These are phyloP conservation scores for Sebastes hubbsi DNA, from an alignment of 2,797 vertebrate genomes.

Conservation along the genomic window DNA sequence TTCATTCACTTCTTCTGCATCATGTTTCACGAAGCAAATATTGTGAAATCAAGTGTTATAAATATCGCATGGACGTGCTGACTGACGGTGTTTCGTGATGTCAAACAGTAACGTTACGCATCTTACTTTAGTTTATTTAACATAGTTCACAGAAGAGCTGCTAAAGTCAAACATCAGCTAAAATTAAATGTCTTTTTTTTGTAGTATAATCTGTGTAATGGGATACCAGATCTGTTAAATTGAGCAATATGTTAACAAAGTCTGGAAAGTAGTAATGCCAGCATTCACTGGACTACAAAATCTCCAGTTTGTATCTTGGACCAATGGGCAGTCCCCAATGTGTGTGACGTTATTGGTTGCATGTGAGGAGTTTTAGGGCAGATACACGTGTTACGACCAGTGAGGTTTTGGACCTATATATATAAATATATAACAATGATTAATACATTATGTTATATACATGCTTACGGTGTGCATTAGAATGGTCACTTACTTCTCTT, in stretches of 20 bases:
- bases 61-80: background rate
- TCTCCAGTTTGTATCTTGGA: too few species aligned
- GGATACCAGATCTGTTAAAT: too few species aligned
- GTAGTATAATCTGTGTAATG: too few species aligned
- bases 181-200: too few species aligned
- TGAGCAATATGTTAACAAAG: background rate
- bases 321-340: too few species aligned
- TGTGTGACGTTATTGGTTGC: too few species aligned
- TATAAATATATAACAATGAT: too few species aligned
- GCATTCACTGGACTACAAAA: background rate
- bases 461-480: too few species aligned
- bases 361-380: background rate
- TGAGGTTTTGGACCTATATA: too few species aligned
- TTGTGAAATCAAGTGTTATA: background rate
- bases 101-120: background rate
- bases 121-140: background rate
- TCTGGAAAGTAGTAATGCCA: background rate
- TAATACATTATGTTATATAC: too few species aligned
- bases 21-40: background rate
- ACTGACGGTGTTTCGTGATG: background rate
- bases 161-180: too few species aligned
- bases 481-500: too few species aligned
- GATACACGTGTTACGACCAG: background rate
- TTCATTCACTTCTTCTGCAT: background rate
- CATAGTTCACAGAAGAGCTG: background rate